Percentiles rank a stretch among this genome's conserved stretches.
phyloP scores from a whole-genome alignment of 2,113 vertebrate species.

The Carassius auratus region DNA sequence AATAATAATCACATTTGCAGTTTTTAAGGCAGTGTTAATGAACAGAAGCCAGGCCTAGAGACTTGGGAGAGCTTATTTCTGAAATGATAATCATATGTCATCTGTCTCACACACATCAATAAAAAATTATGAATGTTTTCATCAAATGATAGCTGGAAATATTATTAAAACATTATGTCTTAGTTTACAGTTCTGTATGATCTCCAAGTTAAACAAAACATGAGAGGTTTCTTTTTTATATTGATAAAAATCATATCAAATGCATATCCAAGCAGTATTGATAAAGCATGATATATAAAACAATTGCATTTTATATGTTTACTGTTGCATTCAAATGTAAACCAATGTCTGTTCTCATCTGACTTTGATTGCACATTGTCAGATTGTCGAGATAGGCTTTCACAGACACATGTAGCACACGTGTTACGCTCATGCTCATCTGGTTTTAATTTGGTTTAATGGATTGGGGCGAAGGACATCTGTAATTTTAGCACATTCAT shows the following conservation, averaged over 20 bases:
- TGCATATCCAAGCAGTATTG: background rate
- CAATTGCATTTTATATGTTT: background rate
- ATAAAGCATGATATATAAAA: background rate
- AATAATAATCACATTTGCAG: constrained; percentile 9
- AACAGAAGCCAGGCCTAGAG: background rate
- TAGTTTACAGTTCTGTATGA: background rate
- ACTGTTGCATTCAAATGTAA: background rate
- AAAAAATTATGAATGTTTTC: background rate
- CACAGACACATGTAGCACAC: background rate
- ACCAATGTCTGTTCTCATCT: background rate
- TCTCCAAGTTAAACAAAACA: too few relatives aligned
- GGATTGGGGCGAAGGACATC: background rate
- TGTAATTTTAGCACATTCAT: background rate
- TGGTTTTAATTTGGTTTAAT: constrained; percentile 36
- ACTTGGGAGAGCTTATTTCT: background rate
- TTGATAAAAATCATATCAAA: too few relatives aligned
- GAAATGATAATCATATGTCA: background rate
- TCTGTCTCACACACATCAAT: background rate
- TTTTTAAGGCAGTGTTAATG: background rate
- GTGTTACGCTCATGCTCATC: constrained; percentile 10
- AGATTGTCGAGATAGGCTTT: background rate
- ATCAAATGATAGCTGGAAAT: background rate
- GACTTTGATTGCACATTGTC: background rate
- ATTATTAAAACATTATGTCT: background rate
- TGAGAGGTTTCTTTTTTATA: too few relatives aligned